Base-by-base conservation (phyloP, 1,140 invertebrate genomes). In the Sinonovacula constricta region DNA sequence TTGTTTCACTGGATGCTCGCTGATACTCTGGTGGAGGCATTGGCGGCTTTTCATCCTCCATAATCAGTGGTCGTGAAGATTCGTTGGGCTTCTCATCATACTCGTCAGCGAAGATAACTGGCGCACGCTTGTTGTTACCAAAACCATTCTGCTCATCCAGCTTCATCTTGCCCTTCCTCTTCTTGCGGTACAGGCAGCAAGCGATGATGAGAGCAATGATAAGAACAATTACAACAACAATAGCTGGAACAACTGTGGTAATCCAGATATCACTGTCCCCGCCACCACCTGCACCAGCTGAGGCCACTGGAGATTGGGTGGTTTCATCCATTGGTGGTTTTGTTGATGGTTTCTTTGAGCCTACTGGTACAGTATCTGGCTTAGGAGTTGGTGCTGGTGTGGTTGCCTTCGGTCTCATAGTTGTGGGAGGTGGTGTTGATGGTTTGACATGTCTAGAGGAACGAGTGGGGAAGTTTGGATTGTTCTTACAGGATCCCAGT, bases 41-140 rank as follows among this genome's bases (percentile, higher is more conserved):
- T 0, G 97, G 96, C 31, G 97, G 96, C 88, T 97, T 97, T 87
- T 98, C 97, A 81, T 98, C 96, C 81, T 97, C 96, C 90, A 98
- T 93, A 80, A 98, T 98, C 1, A 98, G 94, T 1, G 97, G 97
- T 91, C 97, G 97, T 84, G 96, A 96, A 33, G 94, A 95, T 34
- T 95, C 94, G 71, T 88, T 89, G 0, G 95, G 95, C 87, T 96
- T 95, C 86, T 98, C 97, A 86, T 98, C 97, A 15, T 98, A 92
- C 89, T 99, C 97, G 91, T 99, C 97, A 89, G 92, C 89, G 90
- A 98, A 98, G 82, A 98, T 98, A 5, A 98, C 96, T 0, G 97
- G 97, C 83, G 97, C 96, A 56, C 96, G 96, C 91, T 97, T 97
- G 81, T 94, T 83, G 68, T 87, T 96, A 10, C 96, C 93, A 91